phyloP scores from a whole-genome alignment of 2,797 vertebrate genomes.

The Lepus oiostolus region DNA sequence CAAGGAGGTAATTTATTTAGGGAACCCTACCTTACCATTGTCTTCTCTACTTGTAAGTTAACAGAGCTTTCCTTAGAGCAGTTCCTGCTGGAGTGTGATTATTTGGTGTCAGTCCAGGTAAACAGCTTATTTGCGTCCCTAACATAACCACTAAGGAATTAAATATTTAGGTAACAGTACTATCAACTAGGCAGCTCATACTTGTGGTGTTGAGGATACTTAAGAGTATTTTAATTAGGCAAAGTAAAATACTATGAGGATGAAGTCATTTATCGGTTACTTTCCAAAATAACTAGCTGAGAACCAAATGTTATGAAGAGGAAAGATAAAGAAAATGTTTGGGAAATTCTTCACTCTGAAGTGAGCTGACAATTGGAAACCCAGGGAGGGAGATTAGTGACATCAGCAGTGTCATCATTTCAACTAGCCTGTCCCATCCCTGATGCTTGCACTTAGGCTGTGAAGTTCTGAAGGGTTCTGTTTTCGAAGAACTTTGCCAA shows the following conservation, averaged over 20 bases:
- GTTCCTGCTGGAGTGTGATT: too few species aligned
- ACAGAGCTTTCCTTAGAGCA: too few species aligned
- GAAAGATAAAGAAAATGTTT: neutral
- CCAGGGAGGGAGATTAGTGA: neutral
- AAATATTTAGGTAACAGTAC: neutral
- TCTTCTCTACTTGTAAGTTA: too few species aligned
- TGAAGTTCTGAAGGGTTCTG: neutral
- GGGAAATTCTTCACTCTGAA: neutral
- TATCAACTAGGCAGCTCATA: neutral
- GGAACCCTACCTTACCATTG: too few species aligned
- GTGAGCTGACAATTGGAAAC: neutral
- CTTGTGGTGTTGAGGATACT: neutral
- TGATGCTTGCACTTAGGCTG: neutral
- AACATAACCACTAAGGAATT: neutral
- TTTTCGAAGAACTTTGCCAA: neutral
- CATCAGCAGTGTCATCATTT: neutral
- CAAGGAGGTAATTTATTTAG: too few species aligned
- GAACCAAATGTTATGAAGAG: neutral
- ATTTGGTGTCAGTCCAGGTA: too few species aligned
- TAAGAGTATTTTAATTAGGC: slow-evolving; percentile 38
- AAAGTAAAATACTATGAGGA: neutral
- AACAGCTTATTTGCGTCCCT: too few species aligned
- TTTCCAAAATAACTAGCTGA: slow-evolving; percentile 4
- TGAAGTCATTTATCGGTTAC: neutral
- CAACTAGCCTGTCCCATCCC: neutral